Base-by-base conservation (phyloP, 2,888 invertebrate species). In the Cactoblastis cactorum region DNA sequence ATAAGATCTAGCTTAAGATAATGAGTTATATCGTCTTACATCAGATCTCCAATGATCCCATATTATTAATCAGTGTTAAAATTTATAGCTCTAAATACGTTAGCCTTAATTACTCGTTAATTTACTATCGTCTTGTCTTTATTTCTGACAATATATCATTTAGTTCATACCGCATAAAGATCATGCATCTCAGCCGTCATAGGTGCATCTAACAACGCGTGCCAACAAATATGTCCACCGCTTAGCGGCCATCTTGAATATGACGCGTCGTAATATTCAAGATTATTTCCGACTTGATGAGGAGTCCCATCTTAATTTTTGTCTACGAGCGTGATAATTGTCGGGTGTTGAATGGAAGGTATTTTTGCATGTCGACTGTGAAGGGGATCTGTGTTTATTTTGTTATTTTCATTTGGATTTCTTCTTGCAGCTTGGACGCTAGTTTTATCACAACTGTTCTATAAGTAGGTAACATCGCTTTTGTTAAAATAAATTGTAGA, bases 221-320 rank as follows among this genome's bases (percentile, higher is more conserved):
- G 71, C 58, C 61, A 63, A 68, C 65, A 67, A 71, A 74, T 69
- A 66, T 73, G 71, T 69, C 62, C 61, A 57, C 47, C 59, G 66
- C 65, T 71, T 69, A 67, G 65, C 57, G 53, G 55, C 52, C 63
- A 63, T 67, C 54, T 68, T 65, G 62, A 58, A 61, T 68, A 62
- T 66, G 65, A 62, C 65, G 58, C 57, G 61, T 55, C 59, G 46
- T 58, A 5, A 37, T 17, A 15, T 11, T 56, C 55, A 53, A 39
- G 35, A 24, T 50, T 49, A 52, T 52, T 56, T 48, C 54, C 35
- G 38, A 38, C 35, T 12, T 47, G 46, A 35, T 37, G 46, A 47
- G 33, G 14, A 12, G 45, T 47, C 35, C 22, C 22, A 37, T 47
- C 46, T 43, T 43, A 28, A 43, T 43, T 43, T 43, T 43, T 43